phyloP scores from a whole-genome alignment of 2,113 vertebrate genomes.

The Oryzias celebensis region DNA sequence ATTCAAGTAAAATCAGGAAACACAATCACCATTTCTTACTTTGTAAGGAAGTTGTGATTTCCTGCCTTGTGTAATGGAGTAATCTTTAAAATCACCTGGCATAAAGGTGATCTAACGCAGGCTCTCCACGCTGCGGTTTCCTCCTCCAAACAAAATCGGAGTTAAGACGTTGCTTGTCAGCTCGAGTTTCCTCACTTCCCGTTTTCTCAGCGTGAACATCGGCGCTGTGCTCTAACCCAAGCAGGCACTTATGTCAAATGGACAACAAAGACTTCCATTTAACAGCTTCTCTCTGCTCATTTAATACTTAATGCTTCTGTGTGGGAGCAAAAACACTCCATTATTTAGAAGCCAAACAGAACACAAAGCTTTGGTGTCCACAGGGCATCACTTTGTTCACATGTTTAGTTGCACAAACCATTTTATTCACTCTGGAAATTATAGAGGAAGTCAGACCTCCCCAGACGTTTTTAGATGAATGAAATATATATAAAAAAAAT shows the following conservation, averaged over 20 bases:
- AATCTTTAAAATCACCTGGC: not conserved
- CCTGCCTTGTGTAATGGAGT: not conserved
- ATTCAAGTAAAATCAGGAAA: too few species aligned
- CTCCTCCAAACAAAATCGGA: not conserved
- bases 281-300: constrained; percentile 8
- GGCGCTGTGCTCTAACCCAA: not conserved
- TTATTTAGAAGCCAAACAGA: constrained; percentile 22
- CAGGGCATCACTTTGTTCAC: not conserved
- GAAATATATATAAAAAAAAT: not conserved
- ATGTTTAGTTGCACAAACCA: not conserved
- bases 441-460: not conserved
- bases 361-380: constrained; percentile 2
- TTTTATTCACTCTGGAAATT: not conserved
- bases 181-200: not conserved
- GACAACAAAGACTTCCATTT: constrained; percentile 13
- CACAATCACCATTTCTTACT: too few species aligned
- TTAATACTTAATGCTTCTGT: constrained; percentile 20
- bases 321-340: constrained; percentile 12
- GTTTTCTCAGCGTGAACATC: not conserved
- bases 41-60: not conserved
- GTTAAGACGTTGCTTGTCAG: not conserved
- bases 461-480: not conserved
- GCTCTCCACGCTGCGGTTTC: not conserved
- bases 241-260: not conserved
- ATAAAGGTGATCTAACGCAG: not conserved